phyloP scores from a whole-genome alignment of 2,113 vertebrate species.

The Hemibates koningsi region DNA sequence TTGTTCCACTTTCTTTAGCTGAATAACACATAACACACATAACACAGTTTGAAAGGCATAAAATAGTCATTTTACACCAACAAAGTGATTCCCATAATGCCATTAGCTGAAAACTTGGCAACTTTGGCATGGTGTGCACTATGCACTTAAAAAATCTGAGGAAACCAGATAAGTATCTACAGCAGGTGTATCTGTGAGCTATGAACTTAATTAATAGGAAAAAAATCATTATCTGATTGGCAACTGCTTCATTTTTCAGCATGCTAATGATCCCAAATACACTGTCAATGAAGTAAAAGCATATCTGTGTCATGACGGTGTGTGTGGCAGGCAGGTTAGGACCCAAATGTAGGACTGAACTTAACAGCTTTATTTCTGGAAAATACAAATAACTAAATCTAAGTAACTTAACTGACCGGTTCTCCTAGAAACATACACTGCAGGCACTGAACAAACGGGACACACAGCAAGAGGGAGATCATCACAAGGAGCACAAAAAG shows the following conservation, averaged over 20 bases:
- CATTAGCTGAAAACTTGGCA: neutral
- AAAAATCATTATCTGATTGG: neutral
- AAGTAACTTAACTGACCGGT: neutral
- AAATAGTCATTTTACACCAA: neutral
- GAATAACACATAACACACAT: neutral
- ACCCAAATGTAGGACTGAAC: neutral
- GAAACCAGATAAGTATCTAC: neutral
- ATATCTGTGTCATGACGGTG: neutral
- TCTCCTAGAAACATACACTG: neutral
- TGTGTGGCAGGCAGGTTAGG: neutral
- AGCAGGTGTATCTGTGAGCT: neutral
- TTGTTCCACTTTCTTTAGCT: neutral
- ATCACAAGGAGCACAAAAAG: neutral
- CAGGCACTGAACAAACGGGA: neutral
- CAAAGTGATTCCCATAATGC: neutral
- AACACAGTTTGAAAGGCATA: neutral
- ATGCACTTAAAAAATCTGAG: neutral
- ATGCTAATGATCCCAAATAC: neutral
- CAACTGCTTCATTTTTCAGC: neutral
- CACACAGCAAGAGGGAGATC: neutral
- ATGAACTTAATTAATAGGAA: neutral
- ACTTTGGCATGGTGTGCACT: neutral
- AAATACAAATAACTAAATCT: neutral
- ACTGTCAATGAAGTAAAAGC: neutral
- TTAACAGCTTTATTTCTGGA: neutral